Conservation (phyloP, 2,113 vertebrate genomes). For the Marmota flaviventris region DNA sequence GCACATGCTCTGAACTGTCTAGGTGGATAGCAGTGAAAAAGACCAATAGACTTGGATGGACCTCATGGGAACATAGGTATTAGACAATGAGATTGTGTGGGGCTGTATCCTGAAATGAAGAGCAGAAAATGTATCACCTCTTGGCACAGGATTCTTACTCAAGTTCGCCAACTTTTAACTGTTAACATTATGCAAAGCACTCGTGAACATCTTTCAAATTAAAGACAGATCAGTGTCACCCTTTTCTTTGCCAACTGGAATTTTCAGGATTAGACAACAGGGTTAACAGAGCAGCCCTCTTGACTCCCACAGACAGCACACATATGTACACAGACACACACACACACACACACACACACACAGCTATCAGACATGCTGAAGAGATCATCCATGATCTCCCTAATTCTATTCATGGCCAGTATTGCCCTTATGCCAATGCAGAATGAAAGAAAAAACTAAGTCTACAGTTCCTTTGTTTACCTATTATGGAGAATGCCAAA, state of each 20-base stretch:
- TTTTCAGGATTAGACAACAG: conserved; percentile 30
- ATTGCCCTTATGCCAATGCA: neutral
- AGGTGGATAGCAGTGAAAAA: neutral
- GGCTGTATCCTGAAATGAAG: neutral
- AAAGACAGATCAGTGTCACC: conserved; percentile 17
- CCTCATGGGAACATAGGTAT: neutral
- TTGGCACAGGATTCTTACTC: conserved; percentile 17
- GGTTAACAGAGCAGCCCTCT: neutral
- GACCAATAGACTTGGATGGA: neutral
- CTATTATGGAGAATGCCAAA: conserved; percentile 2
- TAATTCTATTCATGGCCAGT: neutral
- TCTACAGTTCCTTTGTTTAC: neutral
- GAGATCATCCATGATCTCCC: neutral
- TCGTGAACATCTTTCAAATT: conserved; percentile 51
- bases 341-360: neutral
- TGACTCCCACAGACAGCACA: neutral
- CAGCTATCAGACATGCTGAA: neutral
- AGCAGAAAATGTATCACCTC: conserved; percentile 4
- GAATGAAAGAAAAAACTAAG: neutral
- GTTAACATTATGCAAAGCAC: conserved; percentile 48
- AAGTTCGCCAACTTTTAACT: conserved; percentile 63
- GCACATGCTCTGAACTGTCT: neutral
- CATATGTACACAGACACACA: fast-evolving
- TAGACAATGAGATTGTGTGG: neutral
- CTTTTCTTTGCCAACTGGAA: conserved; percentile 2